Base-by-base conservation (phyloP, 2,888 invertebrate species). In the Dryococelus australis region DNA sequence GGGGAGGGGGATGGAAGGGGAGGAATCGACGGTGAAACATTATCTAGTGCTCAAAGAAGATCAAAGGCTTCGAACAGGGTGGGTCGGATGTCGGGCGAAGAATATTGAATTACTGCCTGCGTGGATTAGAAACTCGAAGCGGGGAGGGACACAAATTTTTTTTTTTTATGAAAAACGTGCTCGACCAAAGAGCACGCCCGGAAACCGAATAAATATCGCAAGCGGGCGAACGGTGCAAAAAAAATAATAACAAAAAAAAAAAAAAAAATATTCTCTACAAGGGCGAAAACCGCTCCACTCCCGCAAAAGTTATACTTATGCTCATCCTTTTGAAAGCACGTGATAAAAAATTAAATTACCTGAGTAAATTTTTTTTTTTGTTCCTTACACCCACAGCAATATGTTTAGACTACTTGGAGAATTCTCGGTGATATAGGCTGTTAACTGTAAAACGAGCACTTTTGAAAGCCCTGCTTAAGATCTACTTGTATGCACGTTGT, bases 61-160 rank as follows among this genome's bases (percentile, higher is more conserved):
- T 85, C 85, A 85, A 51, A 85, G 85, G 26, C n/a, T 53, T 86
- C n/a, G 26, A 43, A 16, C 51, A 20, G 28, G 86, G 78, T 35
- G 53, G 86, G 28, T 86, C 78, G 78, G 83, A 83, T 83, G 83
- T 83, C 26, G 83, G 24, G 83, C 83, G 43, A 83, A 83, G 83
- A 83, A 83, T 83, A 83, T 83, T 83, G 83, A 83, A 83, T 83
- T 83, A 83, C 83, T 83, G 83, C 83, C 83, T 28, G 43, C 43
- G 43, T 26, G 83, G 83, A 83, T 83, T 83, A 83, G 83, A 83
- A 83, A 83, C 43, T 35, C 27, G 27, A 83, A 27, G 83, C 47
- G 0, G 86, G 65, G 28, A 26, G 65, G 65, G 20, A 13, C n/a
- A n/a, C n/a, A n/a, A n/a, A n/a, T 27, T 8, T 27, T 24, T n/a